phyloP scores from a whole-genome alignment of 2,113 vertebrate genomes.

The Coracopsis vasa region DNA sequence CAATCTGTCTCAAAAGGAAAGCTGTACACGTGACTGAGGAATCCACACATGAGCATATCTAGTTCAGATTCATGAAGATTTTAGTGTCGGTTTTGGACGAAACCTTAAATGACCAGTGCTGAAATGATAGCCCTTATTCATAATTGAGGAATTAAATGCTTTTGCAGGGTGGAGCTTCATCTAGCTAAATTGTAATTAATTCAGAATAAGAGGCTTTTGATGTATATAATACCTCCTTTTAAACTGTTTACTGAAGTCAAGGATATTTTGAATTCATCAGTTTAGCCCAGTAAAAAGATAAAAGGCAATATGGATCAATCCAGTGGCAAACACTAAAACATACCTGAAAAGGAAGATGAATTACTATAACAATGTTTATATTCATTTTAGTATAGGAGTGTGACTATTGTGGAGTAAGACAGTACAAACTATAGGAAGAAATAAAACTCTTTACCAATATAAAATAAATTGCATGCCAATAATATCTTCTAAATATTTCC shows the following conservation, averaged over 20 bases:
- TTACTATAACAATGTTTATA: background rate
- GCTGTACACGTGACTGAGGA: fast-evolving
- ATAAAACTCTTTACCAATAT: background rate
- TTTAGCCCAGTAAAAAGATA: background rate
- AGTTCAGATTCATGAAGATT: background rate
- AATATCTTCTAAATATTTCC: background rate
- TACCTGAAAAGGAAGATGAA: background rate
- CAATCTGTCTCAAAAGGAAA: background rate
- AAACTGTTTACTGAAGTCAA: background rate
- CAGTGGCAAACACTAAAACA: background rate
- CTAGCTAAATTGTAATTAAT: background rate
- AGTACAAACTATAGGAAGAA: background rate
- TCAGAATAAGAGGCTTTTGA: background rate
- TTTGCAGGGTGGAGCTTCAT: background rate
- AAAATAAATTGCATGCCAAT: background rate
- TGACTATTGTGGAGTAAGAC: background rate
- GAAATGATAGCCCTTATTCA: background rate
- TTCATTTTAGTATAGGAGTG: background rate
- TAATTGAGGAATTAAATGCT: background rate
- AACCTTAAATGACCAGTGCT: background rate
- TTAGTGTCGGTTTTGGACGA: background rate
- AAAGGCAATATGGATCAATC: background rate
- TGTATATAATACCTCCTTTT: background rate
- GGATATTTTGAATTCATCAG: background rate
- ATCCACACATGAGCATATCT: background rate